Evolutionary conservation across 2,113 vertebrate species (phyloP), one percentile per base, ranked within the genome.

Genomic region (Heliornis fulica): DNA sequence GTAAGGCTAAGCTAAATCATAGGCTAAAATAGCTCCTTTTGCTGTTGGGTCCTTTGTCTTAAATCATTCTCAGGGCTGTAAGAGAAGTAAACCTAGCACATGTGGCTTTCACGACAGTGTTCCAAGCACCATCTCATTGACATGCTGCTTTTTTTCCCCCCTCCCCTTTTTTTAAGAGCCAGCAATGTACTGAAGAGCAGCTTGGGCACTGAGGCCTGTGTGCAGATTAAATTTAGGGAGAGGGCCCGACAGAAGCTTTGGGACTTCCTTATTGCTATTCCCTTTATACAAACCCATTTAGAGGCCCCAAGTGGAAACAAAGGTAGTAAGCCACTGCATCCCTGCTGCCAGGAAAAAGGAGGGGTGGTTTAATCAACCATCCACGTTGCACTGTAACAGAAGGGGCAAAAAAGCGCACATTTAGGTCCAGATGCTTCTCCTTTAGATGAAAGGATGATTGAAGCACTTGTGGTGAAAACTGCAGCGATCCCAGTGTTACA

Each of bases 351-450:
- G 91, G 83, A 69, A 93, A 96, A 85, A 91, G 86, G 83, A 89
- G 88, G 88, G 70, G 76, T 83, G 83, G 80, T 70, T 81, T 90
- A 90, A 94, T 94, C 95, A 95, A 43, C 94, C 97, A 95, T 84
- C 93, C 84, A 4, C 82, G 82, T 36, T 88, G 86, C 68, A 43
- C 72, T 32, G 86, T 64, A 93, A 76, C 93, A 95, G 93, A 95
- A 93, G 93, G 93, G 90, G 85, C 85, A 93, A 94, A 97, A 94
- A 93, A 86, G 68, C 22, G 0, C 96, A 85, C 66, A 77, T 95
- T 96, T 96, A 90, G 90, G 94, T 94, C 87, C 96, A 97, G 96
- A 96, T 97, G 96, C 95, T 96, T 92, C 92, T 86, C 76, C 91
- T 94, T 93, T 88, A 86, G 87, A 93, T 94, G 85, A 97, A 94